phyloP scores from a whole-genome alignment of 2,888 invertebrate genomes.

The Drosophila mimica region DNA sequence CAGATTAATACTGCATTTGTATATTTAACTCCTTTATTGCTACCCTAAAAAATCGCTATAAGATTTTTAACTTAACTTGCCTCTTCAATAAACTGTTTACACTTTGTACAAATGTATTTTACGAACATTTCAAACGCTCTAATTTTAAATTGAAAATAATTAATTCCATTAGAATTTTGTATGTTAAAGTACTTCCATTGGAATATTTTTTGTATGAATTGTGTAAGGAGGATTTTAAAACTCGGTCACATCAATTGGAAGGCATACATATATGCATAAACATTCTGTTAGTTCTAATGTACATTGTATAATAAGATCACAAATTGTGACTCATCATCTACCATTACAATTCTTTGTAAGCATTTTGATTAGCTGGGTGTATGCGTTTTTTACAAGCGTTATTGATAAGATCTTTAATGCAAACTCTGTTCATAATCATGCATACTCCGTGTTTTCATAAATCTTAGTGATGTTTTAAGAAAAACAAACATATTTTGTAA shows the following conservation, averaged over 20 bases:
- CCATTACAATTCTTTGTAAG: background rate
- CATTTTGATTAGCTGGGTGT: background rate
- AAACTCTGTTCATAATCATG: conserved; percentile 15
- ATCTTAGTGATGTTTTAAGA: conserved; percentile 16
- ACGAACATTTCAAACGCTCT: background rate
- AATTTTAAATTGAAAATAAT: background rate
- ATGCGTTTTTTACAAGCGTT: background rate
- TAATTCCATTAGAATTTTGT: background rate
- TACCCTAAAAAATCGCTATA: background rate
- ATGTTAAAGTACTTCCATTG: background rate
- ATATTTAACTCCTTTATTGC: background rate
- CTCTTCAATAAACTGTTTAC: background rate
- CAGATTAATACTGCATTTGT: background rate
- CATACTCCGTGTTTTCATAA: conserved; percentile 23
- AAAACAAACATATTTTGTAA: conserved; percentile 69
- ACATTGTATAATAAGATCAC: background rate
- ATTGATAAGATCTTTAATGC: background rate
- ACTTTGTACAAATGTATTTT: background rate
- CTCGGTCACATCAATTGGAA: conserved; percentile 8
- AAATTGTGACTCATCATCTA: background rate
- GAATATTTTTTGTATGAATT: background rate
- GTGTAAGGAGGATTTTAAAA: conserved; percentile 4
- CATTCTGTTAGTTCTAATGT: background rate
- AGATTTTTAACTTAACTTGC: background rate
- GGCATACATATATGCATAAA: background rate